Conservation (phyloP, 2,113 vertebrate species). For the Nibea albiflora region DNA sequence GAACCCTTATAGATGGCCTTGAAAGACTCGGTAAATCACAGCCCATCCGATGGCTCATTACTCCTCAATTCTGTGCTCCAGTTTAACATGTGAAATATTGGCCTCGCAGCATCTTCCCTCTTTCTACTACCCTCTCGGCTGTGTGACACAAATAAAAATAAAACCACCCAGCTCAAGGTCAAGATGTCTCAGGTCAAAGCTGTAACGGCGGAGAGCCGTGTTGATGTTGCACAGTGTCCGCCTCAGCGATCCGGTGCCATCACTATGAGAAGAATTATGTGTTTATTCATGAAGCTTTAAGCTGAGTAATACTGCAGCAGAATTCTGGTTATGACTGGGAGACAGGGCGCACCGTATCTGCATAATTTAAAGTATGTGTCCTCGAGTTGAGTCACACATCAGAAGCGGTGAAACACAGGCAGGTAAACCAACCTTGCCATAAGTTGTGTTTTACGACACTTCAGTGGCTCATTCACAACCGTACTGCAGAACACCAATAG, state of each 20-base stretch:
- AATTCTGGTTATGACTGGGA: neutral
- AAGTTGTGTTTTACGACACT: conserved; percentile 45
- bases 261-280: neutral
- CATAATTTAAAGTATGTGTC: conserved; percentile 58
- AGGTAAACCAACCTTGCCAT: neutral
- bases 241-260: neutral
- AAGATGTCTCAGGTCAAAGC: conserved; percentile 44
- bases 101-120: conserved; percentile 6
- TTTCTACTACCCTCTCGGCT: neutral
- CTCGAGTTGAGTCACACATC: conserved; percentile 24
- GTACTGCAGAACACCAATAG: conserved; percentile 31
- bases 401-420: neutral
- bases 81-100: conserved; percentile 49
- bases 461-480: conserved; percentile 54
- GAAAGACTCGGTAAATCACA: conserved; percentile 55
- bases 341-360: conserved; percentile 36
- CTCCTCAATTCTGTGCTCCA: conserved; percentile 13
- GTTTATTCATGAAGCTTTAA: conserved; percentile 32
- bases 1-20: conserved; percentile 32
- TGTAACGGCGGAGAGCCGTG: conserved; percentile 26
- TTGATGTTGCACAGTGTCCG: neutral
- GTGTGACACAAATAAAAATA: conserved; percentile 34
- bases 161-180: conserved; percentile 66
- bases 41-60: conserved; percentile 56
- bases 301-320: conserved; percentile 52